A percentile compares a stretch with the other conserved stretches of the same genome.
Evolutionary conservation across 2,888 invertebrate species (phyloP).

Genomic region (Xanthorhoe spadicearia): DNA sequence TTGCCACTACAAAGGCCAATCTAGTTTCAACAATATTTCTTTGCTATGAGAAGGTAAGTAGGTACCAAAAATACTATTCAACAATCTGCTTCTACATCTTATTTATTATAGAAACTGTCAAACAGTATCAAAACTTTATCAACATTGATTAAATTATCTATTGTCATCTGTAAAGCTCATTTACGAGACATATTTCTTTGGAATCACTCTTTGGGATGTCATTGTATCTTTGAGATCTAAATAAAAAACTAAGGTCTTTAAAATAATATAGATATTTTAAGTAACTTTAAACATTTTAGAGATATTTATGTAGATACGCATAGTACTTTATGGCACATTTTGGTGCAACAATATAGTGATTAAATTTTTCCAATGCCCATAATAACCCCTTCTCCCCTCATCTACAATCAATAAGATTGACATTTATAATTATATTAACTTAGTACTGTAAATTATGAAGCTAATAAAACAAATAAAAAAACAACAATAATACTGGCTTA

Average conservation of each 20-base stretch:
- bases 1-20: slow-evolving; percentile 9
- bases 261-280: background rate
- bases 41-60: slow-evolving; percentile 6
- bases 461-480: slow-evolving; percentile 15
- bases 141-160: slow-evolving; percentile 58
- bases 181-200: slow-evolving; percentile 55
- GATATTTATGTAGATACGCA: too few relatives aligned
- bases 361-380: too few relatives aligned
- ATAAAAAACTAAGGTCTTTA: slow-evolving; percentile 36
- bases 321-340: background rate
- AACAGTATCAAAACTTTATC: slow-evolving; percentile 56
- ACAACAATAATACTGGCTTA: slow-evolving; percentile 43
- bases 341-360: background rate
- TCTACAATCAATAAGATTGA: too few relatives aligned
- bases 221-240: slow-evolving; percentile 63
- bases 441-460: background rate
- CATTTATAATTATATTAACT: too few relatives aligned
- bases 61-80: slow-evolving; percentile 20
- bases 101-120: slow-evolving; percentile 49
- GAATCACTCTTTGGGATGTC: slow-evolving; percentile 70
- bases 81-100: slow-evolving; percentile 12
- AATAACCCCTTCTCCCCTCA: too few relatives aligned
- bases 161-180: slow-evolving; percentile 77
- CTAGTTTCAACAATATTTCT: slow-evolving; percentile 11
- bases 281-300: too few relatives aligned